Evolutionary conservation across 1,140 invertebrate genomes (phyloP).

Genomic region (Chelonus insularis): DNA sequence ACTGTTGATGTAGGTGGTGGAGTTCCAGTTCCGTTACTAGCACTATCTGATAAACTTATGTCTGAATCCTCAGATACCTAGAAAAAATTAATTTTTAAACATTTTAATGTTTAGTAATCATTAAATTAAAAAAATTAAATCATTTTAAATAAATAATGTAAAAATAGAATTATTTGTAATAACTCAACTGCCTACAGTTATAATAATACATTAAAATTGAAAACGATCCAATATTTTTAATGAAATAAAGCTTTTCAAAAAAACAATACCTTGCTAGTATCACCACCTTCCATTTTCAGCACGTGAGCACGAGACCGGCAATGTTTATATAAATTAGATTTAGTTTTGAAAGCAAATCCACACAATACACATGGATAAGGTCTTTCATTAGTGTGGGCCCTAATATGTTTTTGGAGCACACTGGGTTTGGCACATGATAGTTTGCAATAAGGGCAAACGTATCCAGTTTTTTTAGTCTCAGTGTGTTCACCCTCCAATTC

Average conservation of each 20-base stretch:
- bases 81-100: slow-evolving; percentile 1
- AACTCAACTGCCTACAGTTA: no score
- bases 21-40: slow-evolving; percentile 54
- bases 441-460: slow-evolving; percentile 87
- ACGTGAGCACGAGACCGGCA: slow-evolving; percentile 81
- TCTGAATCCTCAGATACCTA: slow-evolving; percentile 56
- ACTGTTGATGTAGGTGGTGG: slow-evolving; percentile 41
- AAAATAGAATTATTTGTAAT: no score
- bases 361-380: slow-evolving; percentile 88
- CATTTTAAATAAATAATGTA: no score
- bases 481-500: slow-evolving; percentile 42
- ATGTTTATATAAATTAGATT: slow-evolving; percentile 92
- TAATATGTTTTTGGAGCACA: slow-evolving; percentile 89
- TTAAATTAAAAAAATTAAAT: no score
- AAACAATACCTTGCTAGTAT: slow-evolving; percentile 53
- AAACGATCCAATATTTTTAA: no score
- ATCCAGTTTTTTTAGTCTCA: slow-evolving; percentile 57
- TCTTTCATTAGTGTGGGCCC: slow-evolving; percentile 89
- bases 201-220: no score
- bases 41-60: slow-evolving; percentile 54
- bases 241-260: slow-evolving; percentile 9
- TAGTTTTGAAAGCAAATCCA: slow-evolving; percentile 92
- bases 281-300: slow-evolving; percentile 67
- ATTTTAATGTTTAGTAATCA: no score
- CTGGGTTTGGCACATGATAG: slow-evolving; percentile 90